Percentiles rank a stretch among this genome's conserved stretches.
phyloP scores from a whole-genome alignment of 2,113 vertebrate species.

The Epinephelus moara region DNA sequence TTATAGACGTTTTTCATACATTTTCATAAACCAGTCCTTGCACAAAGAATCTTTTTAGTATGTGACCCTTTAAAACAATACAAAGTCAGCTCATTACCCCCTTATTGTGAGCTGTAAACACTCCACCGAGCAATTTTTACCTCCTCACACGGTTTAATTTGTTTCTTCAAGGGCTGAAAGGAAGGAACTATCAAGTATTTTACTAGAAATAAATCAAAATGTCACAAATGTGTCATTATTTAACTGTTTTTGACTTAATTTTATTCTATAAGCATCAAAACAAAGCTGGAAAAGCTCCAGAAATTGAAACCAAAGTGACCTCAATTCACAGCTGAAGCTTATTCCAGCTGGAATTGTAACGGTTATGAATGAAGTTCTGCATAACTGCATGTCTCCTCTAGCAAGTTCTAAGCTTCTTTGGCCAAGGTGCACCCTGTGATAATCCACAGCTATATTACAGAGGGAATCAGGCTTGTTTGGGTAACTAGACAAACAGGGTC shows the following conservation, averaged over 20 bases:
- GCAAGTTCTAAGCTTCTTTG: slow-evolving; percentile 63
- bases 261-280: slow-evolving; percentile 9
- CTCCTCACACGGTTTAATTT: not conserved
- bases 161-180: not conserved
- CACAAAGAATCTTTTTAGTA: not conserved
- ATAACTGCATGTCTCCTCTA: slow-evolving; percentile 49
- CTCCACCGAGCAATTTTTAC: not conserved
- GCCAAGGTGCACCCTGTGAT: slow-evolving; percentile 38
- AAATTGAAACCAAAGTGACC: not conserved
- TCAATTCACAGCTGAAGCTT: slow-evolving; percentile 18
- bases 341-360: slow-evolving; percentile 24
- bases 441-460: slow-evolving; percentile 24
- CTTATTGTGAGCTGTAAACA: not conserved
- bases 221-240: not conserved
- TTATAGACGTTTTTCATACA: not conserved
- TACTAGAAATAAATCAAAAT: not conserved
- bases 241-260: not conserved
- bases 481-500: slow-evolving; percentile 6
- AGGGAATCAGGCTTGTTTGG: slow-evolving; percentile 29
- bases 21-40: not conserved
- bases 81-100: not conserved
- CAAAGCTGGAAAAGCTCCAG: not conserved
- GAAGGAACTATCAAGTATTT: not conserved
- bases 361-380: slow-evolving; percentile 39
- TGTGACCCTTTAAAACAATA: not conserved